Conservation (phyloP, 2,888 invertebrate species). For the Timandra comae region DNA sequence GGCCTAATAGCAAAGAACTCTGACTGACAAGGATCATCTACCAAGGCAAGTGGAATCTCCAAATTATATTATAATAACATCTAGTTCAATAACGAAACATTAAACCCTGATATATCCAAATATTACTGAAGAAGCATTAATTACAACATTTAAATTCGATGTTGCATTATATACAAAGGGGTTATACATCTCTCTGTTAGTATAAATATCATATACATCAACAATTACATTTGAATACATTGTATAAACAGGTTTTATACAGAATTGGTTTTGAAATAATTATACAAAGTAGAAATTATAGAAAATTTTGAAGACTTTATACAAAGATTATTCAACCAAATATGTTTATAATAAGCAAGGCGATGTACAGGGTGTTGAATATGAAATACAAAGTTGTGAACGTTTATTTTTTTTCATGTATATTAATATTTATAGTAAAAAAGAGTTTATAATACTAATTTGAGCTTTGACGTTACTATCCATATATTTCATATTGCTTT, state of each 20-base stretch:
- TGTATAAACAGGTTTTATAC: no score
- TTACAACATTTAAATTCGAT: constrained; percentile 73
- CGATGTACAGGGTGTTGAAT: no score
- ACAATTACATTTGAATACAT: no score
- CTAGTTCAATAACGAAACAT: constrained; percentile 57
- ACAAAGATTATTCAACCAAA: not conserved
- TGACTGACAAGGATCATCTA: constrained; percentile 36
- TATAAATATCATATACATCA: constrained; percentile 29
- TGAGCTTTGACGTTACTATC: constrained; percentile 58
- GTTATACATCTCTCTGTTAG: constrained; percentile 38
- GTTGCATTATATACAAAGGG: constrained; percentile 56
- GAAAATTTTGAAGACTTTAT: no score
- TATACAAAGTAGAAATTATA: no score
- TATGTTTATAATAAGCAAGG: not conserved
- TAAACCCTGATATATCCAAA: constrained; percentile 75
- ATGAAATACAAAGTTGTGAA: no score
- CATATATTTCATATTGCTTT: constrained; percentile 55
- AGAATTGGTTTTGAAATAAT: no score
- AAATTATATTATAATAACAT: constrained; percentile 26
- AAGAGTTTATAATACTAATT: constrained; percentile 49
- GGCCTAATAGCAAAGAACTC: constrained; percentile 56
- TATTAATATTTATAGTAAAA: constrained; percentile 41
- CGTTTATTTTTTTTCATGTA: constrained; percentile 5
- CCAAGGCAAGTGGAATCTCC: constrained; percentile 33
- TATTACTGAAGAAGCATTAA: constrained; percentile 53